Base-by-base conservation (phyloP, 2,888 invertebrate genomes). In the Ferdinandea cuprea region DNA sequence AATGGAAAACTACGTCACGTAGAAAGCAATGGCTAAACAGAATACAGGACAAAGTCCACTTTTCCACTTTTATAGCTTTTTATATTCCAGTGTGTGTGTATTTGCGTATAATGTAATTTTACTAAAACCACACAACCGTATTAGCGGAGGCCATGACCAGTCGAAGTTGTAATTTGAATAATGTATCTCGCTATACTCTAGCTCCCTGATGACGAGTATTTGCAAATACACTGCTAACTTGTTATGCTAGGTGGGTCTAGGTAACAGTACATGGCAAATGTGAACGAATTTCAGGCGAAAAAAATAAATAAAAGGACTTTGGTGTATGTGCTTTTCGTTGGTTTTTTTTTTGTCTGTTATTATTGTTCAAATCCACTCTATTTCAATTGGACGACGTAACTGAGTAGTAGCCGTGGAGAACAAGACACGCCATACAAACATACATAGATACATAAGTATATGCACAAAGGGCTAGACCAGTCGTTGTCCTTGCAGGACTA, bases 351-450 rank as follows among this genome's bases (percentile, higher is more conserved):
- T 2, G 2, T 25, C 5, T 5, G 2, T 25, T 25, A 3, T 25
- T 25, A 25, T 40, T 65, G 40, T 48, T 44, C 28, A 56, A 66
- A 77, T 77, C 66, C 81, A 81, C 72, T 83, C 83, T 83, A 83
- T 78, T 83, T 83, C 72, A 83, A 78, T 83, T 83, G 83, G 72
- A 83, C 83, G 78, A 52, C 68, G 83, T 73, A 83, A 72, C 77
- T 68, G 63, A 68, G 72, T 68, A 78, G 48, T 68, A 61, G 78
- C 68, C n/a, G n/a, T n/a, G n/a, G n/a, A n/a, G n/a, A n/a, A n/a
- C n/a, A n/a, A 72, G 40, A 40, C 40, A 74, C 63, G 74, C 66
- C 48, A 65, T 54, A 25, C 19, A 13, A 28, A n/a, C n/a, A n/a
- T n/a, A n/a, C n/a, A n/a, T n/a, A n/a, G n/a, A n/a, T n/a, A n/a